These are phyloP conservation scores for Axea sp. DNA, from an alignment of 2,888 invertebrate genomes.

Conservation along the genomic window DNA sequence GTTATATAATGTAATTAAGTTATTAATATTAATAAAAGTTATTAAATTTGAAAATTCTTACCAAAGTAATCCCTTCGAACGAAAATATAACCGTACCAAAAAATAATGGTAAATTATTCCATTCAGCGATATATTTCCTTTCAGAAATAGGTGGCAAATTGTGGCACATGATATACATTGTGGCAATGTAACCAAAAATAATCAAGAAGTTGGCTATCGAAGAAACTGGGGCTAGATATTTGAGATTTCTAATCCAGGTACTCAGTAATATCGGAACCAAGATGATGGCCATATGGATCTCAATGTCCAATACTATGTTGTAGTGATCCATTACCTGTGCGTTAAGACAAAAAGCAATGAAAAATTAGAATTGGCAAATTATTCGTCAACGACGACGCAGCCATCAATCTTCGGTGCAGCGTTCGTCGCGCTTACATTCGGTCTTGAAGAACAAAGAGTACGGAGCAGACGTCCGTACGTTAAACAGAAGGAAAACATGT, in stretches of 20 bases:
- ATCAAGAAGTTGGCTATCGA: constrained; percentile 89
- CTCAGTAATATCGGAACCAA: constrained; percentile 86
- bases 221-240: constrained; percentile 88
- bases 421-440: constrained; percentile 31
- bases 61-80: constrained; percentile 97
- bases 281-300: constrained; percentile 87
- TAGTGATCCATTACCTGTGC: constrained; percentile 85
- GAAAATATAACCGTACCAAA: constrained; percentile 98
- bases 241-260: constrained; percentile 88
- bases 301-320: constrained; percentile 83
- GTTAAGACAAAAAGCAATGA: not conserved
- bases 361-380: constrained; percentile 4
- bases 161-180: constrained; percentile 87
- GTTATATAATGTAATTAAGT: no score
- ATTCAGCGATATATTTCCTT: constrained; percentile 83
- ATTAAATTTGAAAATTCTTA: constrained; percentile 77
- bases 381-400: constrained; percentile 27
- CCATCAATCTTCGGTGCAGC: constrained; percentile 23
- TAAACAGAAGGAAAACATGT: constrained; percentile 2
- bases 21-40: no score
- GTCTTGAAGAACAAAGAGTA: constrained; percentile 21
- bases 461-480: constrained; percentile 1
- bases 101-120: constrained; percentile 88
- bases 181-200: constrained; percentile 86
- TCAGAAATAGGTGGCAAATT: constrained; percentile 85